phyloP scores from a whole-genome alignment of 2,888 invertebrate species.

The Polylopha cassiicola region DNA sequence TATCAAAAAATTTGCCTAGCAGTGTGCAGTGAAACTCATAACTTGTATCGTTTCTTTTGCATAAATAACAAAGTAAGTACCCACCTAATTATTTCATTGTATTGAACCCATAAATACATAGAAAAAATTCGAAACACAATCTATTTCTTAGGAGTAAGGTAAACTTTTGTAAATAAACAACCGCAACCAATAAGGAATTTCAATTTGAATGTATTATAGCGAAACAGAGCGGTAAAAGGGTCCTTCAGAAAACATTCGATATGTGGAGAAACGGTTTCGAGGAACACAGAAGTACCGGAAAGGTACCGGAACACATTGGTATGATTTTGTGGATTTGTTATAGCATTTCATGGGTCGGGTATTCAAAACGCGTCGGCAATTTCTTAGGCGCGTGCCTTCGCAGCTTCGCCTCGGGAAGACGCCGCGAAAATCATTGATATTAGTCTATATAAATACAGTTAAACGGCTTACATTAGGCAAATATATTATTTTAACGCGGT shows the following conservation, averaged over 20 bases:
- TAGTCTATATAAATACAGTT: conserved; percentile 4
- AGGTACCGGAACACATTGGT: conserved; percentile 29
- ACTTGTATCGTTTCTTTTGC: no score
- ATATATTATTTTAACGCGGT: conserved; percentile 2
- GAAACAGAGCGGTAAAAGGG: conserved; percentile 1
- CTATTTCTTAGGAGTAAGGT: no score
- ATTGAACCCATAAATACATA: no score
- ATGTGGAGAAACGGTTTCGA: conserved; percentile 7
- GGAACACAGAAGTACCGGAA: conserved; percentile 5
- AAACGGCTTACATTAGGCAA: no score
- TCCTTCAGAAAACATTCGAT: conserved; percentile 14
- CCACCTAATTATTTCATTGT: no score
- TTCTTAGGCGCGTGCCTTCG: conserved; percentile 44
- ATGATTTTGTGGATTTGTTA: conserved; percentile 40
- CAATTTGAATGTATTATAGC: conserved; percentile 5
- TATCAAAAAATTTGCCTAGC: no score
- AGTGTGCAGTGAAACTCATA: no score
- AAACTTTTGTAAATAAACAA: no score
- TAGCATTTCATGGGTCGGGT: conserved; percentile 30
- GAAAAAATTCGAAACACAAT: no score
- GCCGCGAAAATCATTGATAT: conserved; percentile 12
- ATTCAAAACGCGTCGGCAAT: conserved; percentile 57
- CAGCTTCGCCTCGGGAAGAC: not conserved
- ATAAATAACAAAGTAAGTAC: no score
- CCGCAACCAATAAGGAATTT: no score